phyloP scores from a whole-genome alignment of 2,797 vertebrate genomes.

The Sarcoramphus papa region DNA sequence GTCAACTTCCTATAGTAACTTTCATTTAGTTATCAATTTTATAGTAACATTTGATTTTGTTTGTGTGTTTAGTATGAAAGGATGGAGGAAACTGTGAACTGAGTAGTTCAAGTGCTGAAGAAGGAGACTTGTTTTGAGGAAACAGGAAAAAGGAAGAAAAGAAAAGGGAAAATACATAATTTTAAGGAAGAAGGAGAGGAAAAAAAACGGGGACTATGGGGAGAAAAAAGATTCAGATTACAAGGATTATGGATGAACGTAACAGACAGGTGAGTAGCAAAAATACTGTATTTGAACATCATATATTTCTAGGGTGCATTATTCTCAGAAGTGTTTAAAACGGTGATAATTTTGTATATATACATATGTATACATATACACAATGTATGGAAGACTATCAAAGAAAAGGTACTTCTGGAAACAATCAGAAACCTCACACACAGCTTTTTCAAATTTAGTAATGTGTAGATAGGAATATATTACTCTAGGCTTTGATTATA shows the following conservation, averaged over 20 bases:
- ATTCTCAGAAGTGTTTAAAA: background rate
- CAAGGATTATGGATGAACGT: slow-evolving; percentile 98
- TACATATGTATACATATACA: background rate
- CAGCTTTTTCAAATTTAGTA: background rate
- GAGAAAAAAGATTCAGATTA: slow-evolving; percentile 99
- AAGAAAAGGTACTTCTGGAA: background rate
- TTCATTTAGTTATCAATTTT: background rate
- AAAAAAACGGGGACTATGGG: slow-evolving; percentile 94
- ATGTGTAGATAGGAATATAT: background rate
- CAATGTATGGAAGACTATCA: background rate
- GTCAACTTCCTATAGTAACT: background rate
- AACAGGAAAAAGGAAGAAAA: slow-evolving; percentile 52
- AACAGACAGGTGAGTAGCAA: slow-evolving; percentile 83
- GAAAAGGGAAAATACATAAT: slow-evolving; percentile 82
- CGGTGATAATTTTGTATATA: background rate
- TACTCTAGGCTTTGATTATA: background rate
- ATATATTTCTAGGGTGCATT: background rate
- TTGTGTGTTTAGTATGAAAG: slow-evolving; percentile 77
- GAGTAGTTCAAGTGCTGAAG: slow-evolving; percentile 87
- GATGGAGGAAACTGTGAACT: slow-evolving; percentile 91
- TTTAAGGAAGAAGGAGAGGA: slow-evolving; percentile 83
- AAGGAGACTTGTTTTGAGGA: slow-evolving; percentile 73
- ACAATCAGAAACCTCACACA: background rate
- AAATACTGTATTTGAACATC: background rate
- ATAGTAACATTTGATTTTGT: background rate